Evolutionary conservation across 2,113 vertebrate species (phyloP), one percentile per base, ranked within the genome.

Genomic region (Bungarus multicinctus): DNA sequence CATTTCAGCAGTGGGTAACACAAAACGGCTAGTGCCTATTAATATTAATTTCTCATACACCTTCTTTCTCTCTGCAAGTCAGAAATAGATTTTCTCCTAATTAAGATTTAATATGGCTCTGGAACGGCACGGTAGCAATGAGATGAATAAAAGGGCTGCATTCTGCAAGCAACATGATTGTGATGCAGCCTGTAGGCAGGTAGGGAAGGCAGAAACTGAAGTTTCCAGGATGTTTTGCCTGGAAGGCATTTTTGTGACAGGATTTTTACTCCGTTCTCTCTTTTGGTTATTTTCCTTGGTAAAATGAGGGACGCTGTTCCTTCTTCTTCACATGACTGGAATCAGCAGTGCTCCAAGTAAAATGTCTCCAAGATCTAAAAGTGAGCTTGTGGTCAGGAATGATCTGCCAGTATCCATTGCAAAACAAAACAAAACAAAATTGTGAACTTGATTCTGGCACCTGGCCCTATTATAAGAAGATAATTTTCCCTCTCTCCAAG

Each of bases 221-320:
- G 43, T 55, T 85, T 16, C 74, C 18, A 16, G 64, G 64, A 16
- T 58, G 2, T 57, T 91, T 88, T 93, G 90, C 90, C 90, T 52
- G 86, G 86, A 88, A 93, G 90, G 87, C 64, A 88, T 91, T 88
- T 93, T 87, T 88, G 90, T 30, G 57, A 88, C 60, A 91, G 52
- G 81, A 89, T 53, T 91, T 85, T 85, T 57, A 43, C 43, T 91
- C 23, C 12, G 64, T 58, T 43, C 39, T 69, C 30, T 91, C 90
- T 91, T 53, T 86, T 89, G 60, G 52, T 53, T 27, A 54, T 91
- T 27, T 53, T 91, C 90, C 53, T 93, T 93, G 54, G 90, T 43
- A 89, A 91, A 89, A 89, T 20, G 60, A 91, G 53, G 64, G 54
- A 27, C 8, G 7, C 39, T 23, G 4, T 43, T 55, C 43, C 18